Conservation (phyloP, 2,888 invertebrate species). For the Camptogramma bilineatum region DNA sequence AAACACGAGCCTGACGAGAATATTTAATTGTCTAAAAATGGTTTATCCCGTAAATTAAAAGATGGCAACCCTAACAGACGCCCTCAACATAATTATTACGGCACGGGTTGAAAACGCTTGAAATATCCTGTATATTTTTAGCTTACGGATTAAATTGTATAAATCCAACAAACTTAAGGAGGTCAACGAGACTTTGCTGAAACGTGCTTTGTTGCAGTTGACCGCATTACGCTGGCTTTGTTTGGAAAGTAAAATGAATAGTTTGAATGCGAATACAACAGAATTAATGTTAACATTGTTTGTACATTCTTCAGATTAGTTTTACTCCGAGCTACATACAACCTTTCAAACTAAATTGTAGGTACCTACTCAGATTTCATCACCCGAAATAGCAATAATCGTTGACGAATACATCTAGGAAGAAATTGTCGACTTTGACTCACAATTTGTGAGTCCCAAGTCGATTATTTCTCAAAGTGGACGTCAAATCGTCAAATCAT, state of each 20-base stretch:
- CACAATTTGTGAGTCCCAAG: no score
- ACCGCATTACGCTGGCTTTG: conserved; percentile 20
- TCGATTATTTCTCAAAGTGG: no score
- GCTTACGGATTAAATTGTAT: conserved; percentile 11
- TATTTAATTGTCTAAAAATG: neutral
- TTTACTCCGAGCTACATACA: no score
- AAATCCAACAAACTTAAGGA: conserved; percentile 24
- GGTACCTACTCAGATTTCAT: no score
- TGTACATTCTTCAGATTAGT: no score
- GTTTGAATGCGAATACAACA: conserved; percentile 4
- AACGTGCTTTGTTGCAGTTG: conserved; percentile 12
- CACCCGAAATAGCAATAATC: no score
- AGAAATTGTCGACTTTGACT: no score
- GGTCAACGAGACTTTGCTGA: conserved; percentile 28
- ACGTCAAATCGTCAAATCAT: no score
- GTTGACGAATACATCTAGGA: no score
- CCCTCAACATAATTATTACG: conserved; percentile 21
- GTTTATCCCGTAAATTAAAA: neutral
- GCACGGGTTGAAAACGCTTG: conserved; percentile 22
- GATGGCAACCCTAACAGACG: conserved; percentile 10
- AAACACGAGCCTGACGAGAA: neutral
- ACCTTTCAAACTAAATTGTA: no score
- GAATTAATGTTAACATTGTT: neutral
- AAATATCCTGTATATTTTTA: conserved; percentile 30
- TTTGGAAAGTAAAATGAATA: conserved; percentile 22